Base-by-base conservation (phyloP, 2,888 invertebrate species). In the Pandemis cinnamomeana region DNA sequence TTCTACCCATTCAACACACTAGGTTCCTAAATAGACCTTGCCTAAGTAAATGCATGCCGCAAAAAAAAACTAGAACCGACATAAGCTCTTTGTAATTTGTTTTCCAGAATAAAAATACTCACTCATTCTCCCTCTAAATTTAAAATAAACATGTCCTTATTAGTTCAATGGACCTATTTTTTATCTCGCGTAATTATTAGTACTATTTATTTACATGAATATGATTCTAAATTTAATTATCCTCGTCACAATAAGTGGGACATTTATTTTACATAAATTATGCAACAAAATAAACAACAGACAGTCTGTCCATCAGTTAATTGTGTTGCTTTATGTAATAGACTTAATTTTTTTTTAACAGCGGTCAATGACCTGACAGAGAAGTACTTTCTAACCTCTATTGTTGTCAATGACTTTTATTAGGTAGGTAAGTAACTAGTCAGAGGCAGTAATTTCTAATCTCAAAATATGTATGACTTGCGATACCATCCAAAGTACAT, bases 321-420 rank as follows among this genome's bases (percentile, higher is more conserved):
- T 55, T 55, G 15, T 53, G 7, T 55, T 15, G 10, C 13, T 11
- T 53, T 13, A n/a, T 51, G 55, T 55, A 55, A 55, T 15, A 20
- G 55, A 15, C 7, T 62, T 63, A 41, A 48, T 46, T 69, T 69
- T 63, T 68, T 62, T 64, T 64, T 69, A 60, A 58, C 42, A 55
- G 41, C 48, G 58, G 69, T 69, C 69, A 60, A n/a, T 73, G 58
- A 73, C 72, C 64, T 64, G 55, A 8, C 8, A 55, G 15, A 55
- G 42, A 64, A 64, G 72, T 69, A 73, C 72, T 73, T 73, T 73
- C 72, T 73, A 69, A 60, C 69, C 64, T 69, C 55, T 55, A 72
- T 72, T 72, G 67, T 36, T 72, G 68, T 69, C 69, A 73, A 72
- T 62, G 67, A 69, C 58, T 55, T 69, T 72, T 72, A 20, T 51